Evolutionary conservation across 2,797 vertebrate genomes (phyloP).

Genomic region (Aselliscus stoliczkanus): DNA sequence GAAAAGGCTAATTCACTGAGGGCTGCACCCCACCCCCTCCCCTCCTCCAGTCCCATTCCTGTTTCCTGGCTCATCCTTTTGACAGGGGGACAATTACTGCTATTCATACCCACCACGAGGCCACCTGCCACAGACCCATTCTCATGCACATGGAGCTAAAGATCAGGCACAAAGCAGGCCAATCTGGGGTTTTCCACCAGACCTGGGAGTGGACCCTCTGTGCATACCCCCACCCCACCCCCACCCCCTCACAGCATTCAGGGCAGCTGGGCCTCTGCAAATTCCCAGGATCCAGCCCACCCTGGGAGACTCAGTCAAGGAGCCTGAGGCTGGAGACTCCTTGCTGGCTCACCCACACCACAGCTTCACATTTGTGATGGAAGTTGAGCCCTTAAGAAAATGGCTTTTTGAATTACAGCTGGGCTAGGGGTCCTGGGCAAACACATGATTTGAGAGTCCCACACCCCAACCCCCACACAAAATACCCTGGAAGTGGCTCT

Average conservation of each 20-base stretch:
- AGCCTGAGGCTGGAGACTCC: not conserved
- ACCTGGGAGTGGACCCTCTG: slow-evolving; percentile 45
- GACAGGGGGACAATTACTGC: slow-evolving; percentile 72
- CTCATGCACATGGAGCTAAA: slow-evolving; percentile 77
- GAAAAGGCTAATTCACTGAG: slow-evolving; percentile 50
- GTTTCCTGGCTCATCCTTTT: slow-evolving; percentile 76
- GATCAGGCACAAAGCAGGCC: slow-evolving; percentile 76
- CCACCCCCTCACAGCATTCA: slow-evolving; percentile 1
- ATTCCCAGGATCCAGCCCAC: not conserved
- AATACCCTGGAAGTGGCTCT: not conserved
- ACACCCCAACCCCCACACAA: not conserved
- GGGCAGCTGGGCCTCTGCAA: not conserved
- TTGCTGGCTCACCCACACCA: not conserved
- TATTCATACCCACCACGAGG: slow-evolving; percentile 76
- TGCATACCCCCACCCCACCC: not conserved
- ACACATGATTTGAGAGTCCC: not conserved
- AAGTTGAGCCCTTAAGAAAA: not conserved
- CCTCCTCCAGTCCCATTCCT: slow-evolving; percentile 57
- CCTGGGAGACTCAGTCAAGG: not conserved
- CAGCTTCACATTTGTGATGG: not conserved
- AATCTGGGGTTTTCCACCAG: slow-evolving; percentile 67
- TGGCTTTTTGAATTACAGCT: not conserved
- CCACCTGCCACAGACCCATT: slow-evolving; percentile 82
- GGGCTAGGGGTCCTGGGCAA: not conserved
- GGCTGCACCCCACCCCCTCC: slow-evolving; percentile 49